phyloP scores from a whole-genome alignment of 2,797 vertebrate genomes.

The Parambassis ranga region DNA sequence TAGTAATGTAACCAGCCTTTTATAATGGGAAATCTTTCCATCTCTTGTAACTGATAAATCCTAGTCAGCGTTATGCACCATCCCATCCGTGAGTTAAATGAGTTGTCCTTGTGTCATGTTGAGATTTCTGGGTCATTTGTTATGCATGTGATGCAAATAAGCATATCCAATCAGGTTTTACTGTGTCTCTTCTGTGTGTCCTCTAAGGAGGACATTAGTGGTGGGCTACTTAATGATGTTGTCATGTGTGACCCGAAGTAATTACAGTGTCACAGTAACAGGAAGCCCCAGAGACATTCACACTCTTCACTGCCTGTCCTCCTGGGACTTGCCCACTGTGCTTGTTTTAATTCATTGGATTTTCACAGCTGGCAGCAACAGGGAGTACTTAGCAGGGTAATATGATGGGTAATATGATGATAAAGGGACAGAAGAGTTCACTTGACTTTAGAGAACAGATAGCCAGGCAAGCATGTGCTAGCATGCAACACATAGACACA shows the following conservation, averaged over 20 bases:
- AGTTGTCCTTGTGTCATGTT: background rate
- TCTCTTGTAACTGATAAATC: background rate
- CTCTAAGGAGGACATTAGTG: background rate
- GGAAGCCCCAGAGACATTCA: conserved; percentile 9
- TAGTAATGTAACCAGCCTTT: background rate
- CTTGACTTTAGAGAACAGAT: background rate
- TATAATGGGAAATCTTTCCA: background rate
- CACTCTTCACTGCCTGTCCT: conserved; percentile 1
- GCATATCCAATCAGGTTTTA: background rate
- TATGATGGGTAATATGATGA: conserved; percentile 11
- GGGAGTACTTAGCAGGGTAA: conserved; percentile 17
- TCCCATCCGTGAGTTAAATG: background rate
- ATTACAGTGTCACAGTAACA: conserved; percentile 13
- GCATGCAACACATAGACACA: background rate
- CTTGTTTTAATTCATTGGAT: conserved; percentile 33
- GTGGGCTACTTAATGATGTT: conserved; percentile 19
- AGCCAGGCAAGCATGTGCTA: conserved; percentile 14
- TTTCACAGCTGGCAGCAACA: conserved; percentile 28
- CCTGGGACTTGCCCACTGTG: background rate
- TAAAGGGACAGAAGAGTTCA: conserved; percentile 9
- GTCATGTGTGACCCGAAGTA: conserved; percentile 34
- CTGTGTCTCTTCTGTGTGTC: background rate
- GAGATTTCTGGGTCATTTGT: too few relatives aligned
- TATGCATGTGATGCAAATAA: too few relatives aligned
- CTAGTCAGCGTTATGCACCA: too few relatives aligned